These are phyloP conservation scores for Thinocorus orbignyianus DNA, from an alignment of 2,113 vertebrate species.

Conservation along the genomic window DNA sequence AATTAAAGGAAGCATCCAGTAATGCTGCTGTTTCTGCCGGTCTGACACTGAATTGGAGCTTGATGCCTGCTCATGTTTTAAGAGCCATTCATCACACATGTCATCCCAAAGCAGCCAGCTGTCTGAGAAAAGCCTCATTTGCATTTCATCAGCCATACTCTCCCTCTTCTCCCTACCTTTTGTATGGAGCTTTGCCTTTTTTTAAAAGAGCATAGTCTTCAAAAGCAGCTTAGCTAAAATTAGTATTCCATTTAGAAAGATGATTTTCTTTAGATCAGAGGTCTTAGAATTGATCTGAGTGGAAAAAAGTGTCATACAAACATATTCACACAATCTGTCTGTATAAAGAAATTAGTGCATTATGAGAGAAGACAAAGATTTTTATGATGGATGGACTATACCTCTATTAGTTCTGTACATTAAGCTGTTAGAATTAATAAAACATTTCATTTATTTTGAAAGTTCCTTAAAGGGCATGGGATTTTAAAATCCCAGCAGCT, in stretches of 20 bases:
- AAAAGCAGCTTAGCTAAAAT: slow-evolving; percentile 79
- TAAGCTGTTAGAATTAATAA: slow-evolving; percentile 61
- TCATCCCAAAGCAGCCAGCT: slow-evolving; percentile 92
- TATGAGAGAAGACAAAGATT: slow-evolving; percentile 50
- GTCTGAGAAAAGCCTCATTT: slow-evolving; percentile 87
- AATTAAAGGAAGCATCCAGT: slow-evolving; percentile 92
- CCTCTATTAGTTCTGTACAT: slow-evolving; percentile 61
- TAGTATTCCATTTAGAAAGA: slow-evolving; percentile 75
- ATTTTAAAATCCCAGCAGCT: slow-evolving; percentile 19
- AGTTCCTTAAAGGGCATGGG: slow-evolving; percentile 38
- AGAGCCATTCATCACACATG: slow-evolving; percentile 96
- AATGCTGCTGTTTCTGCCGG: slow-evolving; percentile 81
- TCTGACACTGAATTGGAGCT: slow-evolving; percentile 88
- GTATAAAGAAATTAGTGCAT: slow-evolving; percentile 54
- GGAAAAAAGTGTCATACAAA: slow-evolving; percentile 41
- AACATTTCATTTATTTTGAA: slow-evolving; percentile 58
- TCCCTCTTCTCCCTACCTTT: slow-evolving; percentile 69
- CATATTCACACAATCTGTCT: slow-evolving; percentile 43
- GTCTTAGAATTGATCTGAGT: slow-evolving; percentile 60
- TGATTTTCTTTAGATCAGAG: slow-evolving; percentile 73
- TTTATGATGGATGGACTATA: slow-evolving; percentile 51
- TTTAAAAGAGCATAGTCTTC: slow-evolving; percentile 67
- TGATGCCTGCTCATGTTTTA: slow-evolving; percentile 91
- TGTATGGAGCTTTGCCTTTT: slow-evolving; percentile 74
- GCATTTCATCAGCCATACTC: slow-evolving; percentile 85